Conservation (phyloP, 2,113 vertebrate genomes). For the Pseudorectes ferrugineus region DNA sequence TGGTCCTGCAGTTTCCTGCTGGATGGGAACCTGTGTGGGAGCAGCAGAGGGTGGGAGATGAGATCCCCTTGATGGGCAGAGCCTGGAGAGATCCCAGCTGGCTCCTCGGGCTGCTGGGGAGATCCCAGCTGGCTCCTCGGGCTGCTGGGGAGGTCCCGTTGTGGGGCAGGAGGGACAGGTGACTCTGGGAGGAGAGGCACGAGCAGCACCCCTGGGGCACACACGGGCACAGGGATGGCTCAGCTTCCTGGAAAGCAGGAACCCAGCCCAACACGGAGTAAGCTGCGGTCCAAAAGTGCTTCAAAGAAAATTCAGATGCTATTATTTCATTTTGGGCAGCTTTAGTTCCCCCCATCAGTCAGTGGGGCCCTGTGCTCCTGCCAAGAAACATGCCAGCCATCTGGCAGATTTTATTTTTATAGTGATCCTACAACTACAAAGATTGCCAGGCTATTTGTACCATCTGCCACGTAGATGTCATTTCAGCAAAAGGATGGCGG, state of each 20-base stretch:
- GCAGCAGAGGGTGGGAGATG: neutral
- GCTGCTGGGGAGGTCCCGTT: fast-evolving
- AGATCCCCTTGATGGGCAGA: neutral
- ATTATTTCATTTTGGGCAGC: neutral
- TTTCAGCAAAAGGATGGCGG: neutral
- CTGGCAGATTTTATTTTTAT: constrained; percentile 18
- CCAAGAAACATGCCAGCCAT: constrained; percentile 20
- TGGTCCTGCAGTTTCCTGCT: fast-evolving
- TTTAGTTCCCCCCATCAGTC: neutral
- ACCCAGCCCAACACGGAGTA: fast-evolving
- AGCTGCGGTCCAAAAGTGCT: neutral
- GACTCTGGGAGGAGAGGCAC: neutral
- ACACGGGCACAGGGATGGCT: neutral
- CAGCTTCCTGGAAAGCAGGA: neutral
- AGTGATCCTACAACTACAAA: neutral
- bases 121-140: neutral
- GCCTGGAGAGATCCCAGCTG: neutral
- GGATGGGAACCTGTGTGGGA: neutral
- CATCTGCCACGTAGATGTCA: constrained; percentile 48
- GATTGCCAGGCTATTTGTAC: constrained; percentile 49
- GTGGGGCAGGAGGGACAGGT: neutral
- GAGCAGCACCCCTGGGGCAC: neutral
- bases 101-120: neutral
- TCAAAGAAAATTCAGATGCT: neutral
- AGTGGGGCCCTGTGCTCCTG: neutral